Base-by-base conservation (phyloP, 2,888 invertebrate genomes). In the Anoplius nigerrimus region DNA sequence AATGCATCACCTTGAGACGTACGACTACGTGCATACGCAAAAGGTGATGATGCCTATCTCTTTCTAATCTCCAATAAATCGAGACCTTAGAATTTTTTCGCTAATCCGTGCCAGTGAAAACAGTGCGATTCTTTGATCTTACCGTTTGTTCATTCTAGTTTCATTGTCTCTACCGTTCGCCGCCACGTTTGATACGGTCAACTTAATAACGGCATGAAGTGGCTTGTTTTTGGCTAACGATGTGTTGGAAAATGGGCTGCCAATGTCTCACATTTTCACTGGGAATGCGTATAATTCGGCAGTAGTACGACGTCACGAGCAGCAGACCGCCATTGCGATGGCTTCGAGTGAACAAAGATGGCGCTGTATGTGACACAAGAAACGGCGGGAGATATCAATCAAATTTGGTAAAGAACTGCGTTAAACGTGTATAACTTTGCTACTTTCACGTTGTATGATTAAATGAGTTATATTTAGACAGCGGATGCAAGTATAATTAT, bases 1-100 rank as follows among this genome's bases (percentile, higher is more conserved):
- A 80, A 66, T 77, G 81, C 79, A 81, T 82, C 79, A 80, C 84
- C 84, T 85, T 85, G 84, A 80, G 72, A 73, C 67, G 61, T 34
- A 52, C 62, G 64, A 24, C 69, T 66, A 76, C 34, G 34, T 11
- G 11, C 69, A 56, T 72, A 61, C 70, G 70, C 69, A 74, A 13
- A 6, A 71, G 71, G 74, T 54, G 68, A 72, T 64, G 57, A 65
- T 66, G 67, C 67, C 77, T 79, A 74, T 79, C 75, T 81, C 70
- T 71, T 72, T 75, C 74, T 74, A 78, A 81, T 84, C 76, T 75
- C 66, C 78, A 77, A 83, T 79, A 78, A 80, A 76, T 51, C 66
- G 61, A 62, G 74, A 70, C 74, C 76, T 75, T 72, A 75, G 66
- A 73, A 76, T 75, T 82, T 81, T 81, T 80, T 78, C 62, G 61